Conservation (phyloP, 2,797 vertebrate genomes). For the Dendrocincla tyrannina region DNA sequence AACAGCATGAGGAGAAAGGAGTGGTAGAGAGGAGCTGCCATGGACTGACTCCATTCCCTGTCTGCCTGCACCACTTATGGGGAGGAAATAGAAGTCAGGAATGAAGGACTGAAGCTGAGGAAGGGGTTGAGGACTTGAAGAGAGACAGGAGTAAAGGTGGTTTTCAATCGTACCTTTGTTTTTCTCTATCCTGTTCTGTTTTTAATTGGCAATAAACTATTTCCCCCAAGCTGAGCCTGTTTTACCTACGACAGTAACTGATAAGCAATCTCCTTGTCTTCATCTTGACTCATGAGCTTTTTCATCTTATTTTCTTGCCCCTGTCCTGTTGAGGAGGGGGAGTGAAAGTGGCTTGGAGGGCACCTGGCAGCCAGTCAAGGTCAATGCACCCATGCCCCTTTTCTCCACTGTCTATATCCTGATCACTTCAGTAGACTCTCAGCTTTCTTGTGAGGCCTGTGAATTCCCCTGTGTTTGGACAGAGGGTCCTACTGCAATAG, state of each 20-base stretch:
- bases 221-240: background rate
- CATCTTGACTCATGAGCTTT: background rate
- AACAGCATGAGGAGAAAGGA: background rate
- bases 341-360: background rate
- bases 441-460: background rate
- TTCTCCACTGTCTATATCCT: background rate
- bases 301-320: background rate
- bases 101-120: background rate
- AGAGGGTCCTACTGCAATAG: background rate
- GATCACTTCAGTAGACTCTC: background rate
- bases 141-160: background rate
- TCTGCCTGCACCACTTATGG: accelerated
- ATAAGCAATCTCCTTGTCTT: background rate
- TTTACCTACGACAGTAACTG: background rate
- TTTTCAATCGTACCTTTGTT: background rate
- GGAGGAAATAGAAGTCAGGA: accelerated
- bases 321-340: background rate
- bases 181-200: background rate
- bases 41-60: background rate
- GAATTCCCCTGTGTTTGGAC: background rate
- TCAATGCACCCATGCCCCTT: background rate
- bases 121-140: background rate
- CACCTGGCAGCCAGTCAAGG: background rate
- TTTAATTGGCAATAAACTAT: background rate
- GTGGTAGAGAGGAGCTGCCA: background rate